phyloP scores from a whole-genome alignment of 2,113 vertebrate genomes.

The Solea solea region DNA sequence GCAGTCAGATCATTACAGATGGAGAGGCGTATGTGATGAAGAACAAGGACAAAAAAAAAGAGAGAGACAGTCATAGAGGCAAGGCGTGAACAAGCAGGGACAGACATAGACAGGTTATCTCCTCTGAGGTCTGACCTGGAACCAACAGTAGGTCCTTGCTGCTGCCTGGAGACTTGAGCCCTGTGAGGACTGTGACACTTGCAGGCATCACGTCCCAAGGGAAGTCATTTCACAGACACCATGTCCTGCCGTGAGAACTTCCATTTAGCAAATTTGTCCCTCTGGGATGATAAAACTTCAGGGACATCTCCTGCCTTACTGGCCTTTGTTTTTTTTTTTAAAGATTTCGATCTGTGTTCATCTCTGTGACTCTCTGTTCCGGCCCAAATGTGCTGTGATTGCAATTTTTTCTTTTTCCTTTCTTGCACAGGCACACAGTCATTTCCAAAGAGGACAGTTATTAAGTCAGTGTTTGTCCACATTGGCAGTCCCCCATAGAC shows the following conservation, averaged over 20 bases:
- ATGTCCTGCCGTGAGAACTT: constrained; percentile 39
- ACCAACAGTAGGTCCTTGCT: constrained; percentile 54
- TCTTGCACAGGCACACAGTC: not conserved
- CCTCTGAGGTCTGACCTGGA: constrained; percentile 58
- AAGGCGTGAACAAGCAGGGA: constrained; percentile 19
- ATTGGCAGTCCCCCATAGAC: constrained; percentile 3
- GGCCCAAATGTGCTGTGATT: not conserved
- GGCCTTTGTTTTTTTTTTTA: constrained; percentile 27
- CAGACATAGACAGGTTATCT: constrained; percentile 56
- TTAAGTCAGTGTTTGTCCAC: constrained; percentile 24
- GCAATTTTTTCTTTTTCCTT: not conserved
- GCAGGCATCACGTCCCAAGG: constrained; percentile 64
- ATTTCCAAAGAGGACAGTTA: constrained; percentile 4
- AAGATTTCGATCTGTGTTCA: constrained; percentile 33
- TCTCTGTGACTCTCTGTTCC: not conserved
- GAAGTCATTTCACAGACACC: constrained; percentile 68
- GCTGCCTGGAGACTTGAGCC: constrained; percentile 58
- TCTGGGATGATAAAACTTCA: constrained; percentile 43
- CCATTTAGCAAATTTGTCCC: constrained; percentile 65
- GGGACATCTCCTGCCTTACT: constrained; percentile 24
- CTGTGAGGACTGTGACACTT: constrained; percentile 64
- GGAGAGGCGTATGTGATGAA: constrained; percentile 16
- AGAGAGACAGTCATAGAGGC: constrained; percentile 19
- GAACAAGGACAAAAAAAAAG: constrained; percentile 22
- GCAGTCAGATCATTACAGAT: not conserved